These are phyloP conservation scores for Drosophila kokeensis DNA, from an alignment of 2,888 invertebrate genomes.

Conservation along the genomic window DNA sequence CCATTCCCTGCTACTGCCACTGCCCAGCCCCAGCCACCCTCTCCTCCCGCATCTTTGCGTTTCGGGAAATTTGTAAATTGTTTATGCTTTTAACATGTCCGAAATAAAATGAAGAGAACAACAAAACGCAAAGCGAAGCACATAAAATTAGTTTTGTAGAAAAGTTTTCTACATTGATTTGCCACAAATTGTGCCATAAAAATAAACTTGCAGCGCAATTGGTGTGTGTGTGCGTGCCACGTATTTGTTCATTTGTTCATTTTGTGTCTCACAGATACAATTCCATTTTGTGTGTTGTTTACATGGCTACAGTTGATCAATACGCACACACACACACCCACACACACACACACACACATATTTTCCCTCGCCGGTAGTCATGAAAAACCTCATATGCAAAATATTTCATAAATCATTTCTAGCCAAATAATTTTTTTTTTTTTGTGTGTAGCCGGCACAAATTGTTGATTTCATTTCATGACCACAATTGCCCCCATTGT, in stretches of 20 bases:
- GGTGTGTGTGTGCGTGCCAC: conserved; percentile 11
- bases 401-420: conserved; percentile 66
- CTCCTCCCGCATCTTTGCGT: background rate
- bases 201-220: conserved; percentile 45
- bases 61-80: conserved; percentile 51
- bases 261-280: conserved; percentile 26
- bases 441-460: conserved; percentile 51
- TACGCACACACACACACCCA: conserved; percentile 2
- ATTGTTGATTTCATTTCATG: conserved; percentile 62
- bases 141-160: conserved; percentile 66
- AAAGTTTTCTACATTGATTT: conserved; percentile 68
- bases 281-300: conserved; percentile 17
- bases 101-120: conserved; percentile 3
- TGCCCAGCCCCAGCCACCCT: background rate
- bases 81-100: conserved; percentile 66
- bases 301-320: conserved; percentile 16
- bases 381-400: conserved; percentile 34
- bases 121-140: conserved; percentile 25
- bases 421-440: conserved; percentile 58
- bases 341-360: background rate
- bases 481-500: conserved; percentile 48
- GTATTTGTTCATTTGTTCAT: conserved; percentile 29
- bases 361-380: background rate
- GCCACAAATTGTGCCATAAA: conserved; percentile 71
- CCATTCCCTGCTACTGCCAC: background rate